Evolutionary conservation across 2,888 invertebrate species (phyloP), one percentile per base, ranked within the genome.

Genomic region (Hirudinaria manillensis): DNA sequence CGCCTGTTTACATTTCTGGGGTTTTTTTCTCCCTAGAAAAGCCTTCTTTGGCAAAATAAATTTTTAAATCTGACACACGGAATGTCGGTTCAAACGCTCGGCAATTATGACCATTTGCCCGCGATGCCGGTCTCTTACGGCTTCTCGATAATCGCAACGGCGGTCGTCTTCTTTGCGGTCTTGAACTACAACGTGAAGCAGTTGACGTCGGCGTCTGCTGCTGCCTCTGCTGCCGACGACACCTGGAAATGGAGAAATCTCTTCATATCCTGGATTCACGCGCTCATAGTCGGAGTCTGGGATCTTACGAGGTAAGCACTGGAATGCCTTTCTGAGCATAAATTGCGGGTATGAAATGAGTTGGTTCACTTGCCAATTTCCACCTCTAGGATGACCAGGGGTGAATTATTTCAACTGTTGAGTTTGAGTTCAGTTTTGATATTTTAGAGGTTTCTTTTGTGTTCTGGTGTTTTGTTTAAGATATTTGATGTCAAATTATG

Each of bases 251-350:
- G 82, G 82, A 79, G 79, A 68, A 82, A 82, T 75, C 77, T 81
- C 19, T 78, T 81, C 68, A 79, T 81, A 45, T 82, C 82, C 0
- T 82, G 82, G 81, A 72, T 81, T 34, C 82, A 82, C 76, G 81
- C 81, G 24, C 61, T 80, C 36, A 78, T 82, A 51, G 78, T 80
- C 51, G 81, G 81, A 19, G 67, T 78, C n/a, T 81, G 80, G 78
- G 81, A 80, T 68, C 67, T 81, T 34, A 79, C 79, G 72, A 81
- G 81, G 82, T 82, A 77, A 24, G 76, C 27, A 34, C 16, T 27
- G 45, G 21, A 29, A 29, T 32, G 27, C 61, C 21, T 13, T 53
- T n/a, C n/a, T n/a, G n/a, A n/a, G n/a, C n/a, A n/a, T n/a, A n/a
- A n/a, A n/a, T n/a, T n/a, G n/a, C n/a, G n/a, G n/a, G n/a, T n/a